Evolutionary conservation across 2,113 vertebrate species (phyloP), one percentile per base, ranked within the genome.

Genomic region (Hepsetus odoe): DNA sequence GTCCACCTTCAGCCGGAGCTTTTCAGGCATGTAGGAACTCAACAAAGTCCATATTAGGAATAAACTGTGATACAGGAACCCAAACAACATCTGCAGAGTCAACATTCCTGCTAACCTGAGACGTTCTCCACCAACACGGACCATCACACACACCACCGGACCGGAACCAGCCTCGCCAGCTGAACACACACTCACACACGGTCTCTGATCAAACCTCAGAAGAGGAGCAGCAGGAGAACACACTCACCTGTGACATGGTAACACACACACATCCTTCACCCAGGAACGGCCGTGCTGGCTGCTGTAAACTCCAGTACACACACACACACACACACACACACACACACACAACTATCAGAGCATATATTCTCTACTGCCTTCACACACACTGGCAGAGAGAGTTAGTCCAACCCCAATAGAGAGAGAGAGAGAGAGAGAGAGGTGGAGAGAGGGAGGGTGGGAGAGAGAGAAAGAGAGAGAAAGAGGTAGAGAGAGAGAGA

Each of bases 161-260:
- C 35, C 3, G 35, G 35, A 38, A 38, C 35, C 35, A 38, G 40
- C 40, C 6, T 42, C 40, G 12, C 8, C 42, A 44, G 42, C 42
- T 44, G 12, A 4, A 12, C 40, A 7, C 2, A 42, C 4, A 11
- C 40, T 42, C 9, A 10, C 13, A 44, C 42, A 44, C 4, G 42
- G 42, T 14, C 12, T 14, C n/a, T 44, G 16, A 44, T 14, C 46
- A 49, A 18, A 12, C 20, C 5, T 6, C 16, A 2, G 16, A 5
- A 5, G 46, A 14, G 18, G 46, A 49, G 46, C 18, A 20, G 44
- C 18, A 18, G 18, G 12, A 49, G 18, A 49, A 5, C 46, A 18
- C 55, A 9, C 70, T 80, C 75, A 84, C 82, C 82, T 80, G 78
- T 38, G 79, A 72, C 82, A 84, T 81, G 75, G 64, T 40, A 18